Base-by-base conservation (phyloP, 2,797 vertebrate genomes). In the Acestrorhynchus altus region DNA sequence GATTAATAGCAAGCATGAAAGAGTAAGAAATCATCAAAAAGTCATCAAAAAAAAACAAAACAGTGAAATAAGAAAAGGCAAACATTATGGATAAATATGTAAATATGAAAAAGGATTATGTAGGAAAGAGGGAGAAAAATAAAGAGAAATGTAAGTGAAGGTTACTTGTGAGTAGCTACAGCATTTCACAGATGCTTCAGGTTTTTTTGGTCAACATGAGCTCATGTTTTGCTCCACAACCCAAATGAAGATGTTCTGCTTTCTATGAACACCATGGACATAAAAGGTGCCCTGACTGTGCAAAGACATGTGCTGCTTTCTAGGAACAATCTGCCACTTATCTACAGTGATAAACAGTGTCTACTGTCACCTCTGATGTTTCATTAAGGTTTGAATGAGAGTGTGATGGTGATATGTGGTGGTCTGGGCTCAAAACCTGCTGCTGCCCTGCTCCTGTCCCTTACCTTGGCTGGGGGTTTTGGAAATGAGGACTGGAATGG, bases 401-500 rank as follows among this genome's bases (percentile, higher is more conserved):
- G n/a, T n/a, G 31, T 35, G 31, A 35, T 2, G 31, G 26, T 11
- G 13, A 57, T 15, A 13, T 24, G 64, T 7, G 16, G 20, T 15
- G 22, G 11, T 66, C n/a, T n/a, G n/a, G n/a, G n/a, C n/a, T 16
- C 64, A 46, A 15, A 42, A 20, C 2, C 39, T 20, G 24, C n/a
- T 20, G 44, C 26, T 13, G 16, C 4, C 44, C 15, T 4, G 22
- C 24, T 44, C 46, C 54, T 11, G 54, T 67, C 71, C 91, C 97
- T 99, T 99, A 99, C 98, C 98, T 98, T 97, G 96, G 90, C 93
- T 96, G 91, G 96, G 92, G 90, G 94, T 96, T 98, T 98, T 99
- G 93, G 97, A 96, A 95, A 96, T 95, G 92, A 98, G 93, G 89
- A 99, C 96, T 72, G 98, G 98, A 90, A 99, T 98, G 91, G 98